Evolutionary conservation across 92 coral and sea anemone genomes (phyloP), one percentile per base, ranked within the genome.

Genomic region (Umimayanthus chanpuru): DNA sequence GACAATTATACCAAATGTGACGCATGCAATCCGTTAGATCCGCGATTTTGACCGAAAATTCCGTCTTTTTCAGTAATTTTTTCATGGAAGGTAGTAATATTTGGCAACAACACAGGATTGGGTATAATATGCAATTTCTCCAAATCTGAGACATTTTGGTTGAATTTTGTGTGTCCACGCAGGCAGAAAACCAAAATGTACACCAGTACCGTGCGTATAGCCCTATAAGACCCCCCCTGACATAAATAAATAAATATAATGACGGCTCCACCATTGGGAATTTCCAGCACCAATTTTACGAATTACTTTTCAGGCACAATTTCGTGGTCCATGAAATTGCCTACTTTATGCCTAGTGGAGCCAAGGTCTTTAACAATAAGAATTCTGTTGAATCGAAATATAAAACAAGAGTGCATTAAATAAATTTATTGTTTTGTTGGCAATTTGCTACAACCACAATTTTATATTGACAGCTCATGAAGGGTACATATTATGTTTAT

Each of bases 201-300:
- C n/a, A n/a, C n/a, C n/a, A n/a, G n/a, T n/a, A 68, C 73, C 73
- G 73, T 68, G 73, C 73, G 29, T 8, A 21, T n/a, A 68, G 73
- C 73, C 73, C 30, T 61, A 61, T 61, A 61, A 61, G 68, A 61
- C 72, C 72, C 77, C 40, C 77, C 77, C 44, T 14, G 77, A 73
- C 77, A 73, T 73, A 73, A 73, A 73, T 73, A 73, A 73, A 73
- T 73, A 70, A 70, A 70, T 70, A 70, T 70, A 70, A 70, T 70
- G 75, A 70, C 75, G 77, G 77, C 77, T 73, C 77, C 77, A 73
- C 77, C 77, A 73, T 73, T 70, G 75, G 75, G 75, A 70, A 70
- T 70, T 70, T 23, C 75, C 75, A 70, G 75, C 75, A 70, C 75
- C 75, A 70, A 70, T 70, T 70, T 70, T 70, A 70, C 75, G 75